Evolutionary conservation across 2,888 invertebrate genomes (phyloP).

Genomic region (Philonicus albiceps): DNA sequence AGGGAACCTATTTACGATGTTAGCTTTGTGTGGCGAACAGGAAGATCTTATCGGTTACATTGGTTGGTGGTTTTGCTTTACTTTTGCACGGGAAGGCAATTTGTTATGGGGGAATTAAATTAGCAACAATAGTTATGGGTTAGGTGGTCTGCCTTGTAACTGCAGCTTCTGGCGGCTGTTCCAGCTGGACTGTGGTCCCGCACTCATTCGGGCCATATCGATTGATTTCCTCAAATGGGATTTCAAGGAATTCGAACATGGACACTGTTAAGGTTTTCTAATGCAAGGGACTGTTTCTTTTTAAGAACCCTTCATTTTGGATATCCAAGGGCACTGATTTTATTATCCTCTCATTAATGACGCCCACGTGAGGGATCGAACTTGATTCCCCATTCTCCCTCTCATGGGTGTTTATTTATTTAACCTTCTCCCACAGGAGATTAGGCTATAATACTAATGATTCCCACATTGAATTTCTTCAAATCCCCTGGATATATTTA

Average conservation of each 20-base stretch:
- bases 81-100: conserved; percentile 2
- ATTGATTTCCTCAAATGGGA: neutral
- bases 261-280: neutral
- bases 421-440: neutral
- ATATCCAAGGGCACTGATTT: neutral
- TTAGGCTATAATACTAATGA: neutral
- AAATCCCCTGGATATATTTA: conserved; percentile 8
- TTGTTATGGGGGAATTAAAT: conserved; percentile 20
- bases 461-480: conserved; percentile 5
- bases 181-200: neutral
- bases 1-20: conserved; percentile 16
- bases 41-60: conserved; percentile 31
- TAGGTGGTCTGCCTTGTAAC: neutral
- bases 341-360: neutral
- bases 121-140: neutral
- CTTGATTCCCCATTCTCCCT: neutral
- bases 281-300: neutral
- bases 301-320: neutral
- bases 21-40: neutral
- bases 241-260: neutral
- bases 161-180: neutral
- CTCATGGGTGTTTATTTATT: neutral
- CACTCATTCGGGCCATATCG: neutral
- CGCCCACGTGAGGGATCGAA: neutral
- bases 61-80: conserved; percentile 21